Conservation (phyloP, 2,888 invertebrate genomes). For the Nysson spinosus region DNA sequence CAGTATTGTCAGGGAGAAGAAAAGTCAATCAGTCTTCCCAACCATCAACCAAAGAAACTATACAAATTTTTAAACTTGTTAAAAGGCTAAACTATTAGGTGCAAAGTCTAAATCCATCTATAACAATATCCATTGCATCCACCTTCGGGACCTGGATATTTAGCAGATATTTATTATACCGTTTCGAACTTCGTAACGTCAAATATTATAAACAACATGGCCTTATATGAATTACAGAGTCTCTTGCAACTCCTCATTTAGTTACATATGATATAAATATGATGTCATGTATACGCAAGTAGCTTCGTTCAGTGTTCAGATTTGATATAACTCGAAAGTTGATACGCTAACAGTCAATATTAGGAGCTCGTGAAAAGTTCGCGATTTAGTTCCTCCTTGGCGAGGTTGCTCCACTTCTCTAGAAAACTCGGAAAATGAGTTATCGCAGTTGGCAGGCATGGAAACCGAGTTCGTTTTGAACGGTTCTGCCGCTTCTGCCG, state of each 20-base stretch:
- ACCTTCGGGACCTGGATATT: too few species aligned
- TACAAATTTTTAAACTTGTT: background rate
- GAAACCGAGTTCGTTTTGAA: conserved; percentile 32
- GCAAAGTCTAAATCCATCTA: too few species aligned
- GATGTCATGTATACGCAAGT: too few species aligned
- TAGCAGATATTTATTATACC: too few species aligned
- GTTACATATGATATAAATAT: too few species aligned
- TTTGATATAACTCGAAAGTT: background rate
- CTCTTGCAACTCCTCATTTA: too few species aligned
- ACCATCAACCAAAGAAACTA: conserved; percentile 5
- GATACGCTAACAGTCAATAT: background rate
- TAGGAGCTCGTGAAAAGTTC: conserved; percentile 8
- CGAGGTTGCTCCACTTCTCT: conserved; percentile 7
- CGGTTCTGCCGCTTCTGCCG: too few species aligned
- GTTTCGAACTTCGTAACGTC: too few species aligned
- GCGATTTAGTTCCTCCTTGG: background rate
- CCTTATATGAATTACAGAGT: too few species aligned
- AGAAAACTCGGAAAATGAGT: conserved; percentile 45
- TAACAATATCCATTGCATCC: too few species aligned
- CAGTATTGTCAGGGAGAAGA: conserved; percentile 1
- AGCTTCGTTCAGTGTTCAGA: background rate
- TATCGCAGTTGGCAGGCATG: conserved; percentile 40
- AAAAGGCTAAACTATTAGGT: background rate
- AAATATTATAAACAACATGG: too few species aligned
- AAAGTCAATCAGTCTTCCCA: conserved; percentile 34